Percentiles rank a stretch among this genome's conserved stretches.
Conservation (phyloP, 1,140 invertebrate genomes). For the Schlechtendalia chinensis region DNA sequence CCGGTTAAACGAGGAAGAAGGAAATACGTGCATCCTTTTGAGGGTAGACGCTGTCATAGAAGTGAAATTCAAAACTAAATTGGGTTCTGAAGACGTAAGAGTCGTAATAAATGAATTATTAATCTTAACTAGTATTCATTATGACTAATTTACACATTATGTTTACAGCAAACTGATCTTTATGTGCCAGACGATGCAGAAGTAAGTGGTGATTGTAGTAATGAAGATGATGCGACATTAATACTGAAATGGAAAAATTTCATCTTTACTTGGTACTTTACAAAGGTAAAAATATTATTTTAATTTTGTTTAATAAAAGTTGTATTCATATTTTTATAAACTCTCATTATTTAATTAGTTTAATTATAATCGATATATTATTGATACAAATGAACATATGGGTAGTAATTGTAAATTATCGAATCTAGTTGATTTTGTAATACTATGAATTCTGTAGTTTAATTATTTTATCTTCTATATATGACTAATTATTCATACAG, state of each 20-base stretch:
- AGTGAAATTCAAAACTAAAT: constrained; percentile 53
- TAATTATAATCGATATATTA: too few relatives aligned
- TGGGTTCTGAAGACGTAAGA: constrained; percentile 53
- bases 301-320: not conserved
- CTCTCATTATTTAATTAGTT: too few relatives aligned
- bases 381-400: too few relatives aligned
- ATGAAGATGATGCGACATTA: constrained; percentile 68
- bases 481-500: too few relatives aligned
- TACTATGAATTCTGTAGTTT: too few relatives aligned
- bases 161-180: constrained; percentile 39
- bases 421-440: too few relatives aligned
- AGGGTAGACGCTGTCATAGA: constrained; percentile 53
- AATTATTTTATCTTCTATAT: too few relatives aligned
- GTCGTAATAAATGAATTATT: constrained; percentile 26
- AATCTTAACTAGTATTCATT: not conserved
- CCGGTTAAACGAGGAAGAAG: constrained; percentile 52
- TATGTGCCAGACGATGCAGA: constrained; percentile 55
- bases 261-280: constrained; percentile 67
- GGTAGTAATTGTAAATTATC: too few relatives aligned
- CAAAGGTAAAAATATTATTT: constrained; percentile 61
- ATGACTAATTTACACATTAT: not conserved
- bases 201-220: constrained; percentile 66
- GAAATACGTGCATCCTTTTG: constrained; percentile 53
- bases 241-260: constrained; percentile 71
- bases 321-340: too few relatives aligned